These are phyloP conservation scores for Trichomycterus rosablanca DNA, from an alignment of 2,113 vertebrate genomes.

Conservation along the genomic window DNA sequence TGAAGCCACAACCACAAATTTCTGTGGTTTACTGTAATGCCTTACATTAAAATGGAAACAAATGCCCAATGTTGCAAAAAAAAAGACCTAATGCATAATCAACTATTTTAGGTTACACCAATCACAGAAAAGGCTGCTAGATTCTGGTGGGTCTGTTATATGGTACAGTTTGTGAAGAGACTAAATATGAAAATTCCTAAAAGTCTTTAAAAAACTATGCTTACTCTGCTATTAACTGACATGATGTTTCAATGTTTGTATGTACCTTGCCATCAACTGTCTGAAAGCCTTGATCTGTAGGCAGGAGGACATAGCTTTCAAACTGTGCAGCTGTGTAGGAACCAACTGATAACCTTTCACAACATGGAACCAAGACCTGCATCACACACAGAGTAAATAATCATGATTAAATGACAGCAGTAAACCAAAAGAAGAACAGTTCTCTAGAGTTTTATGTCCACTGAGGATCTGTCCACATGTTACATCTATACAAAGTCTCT, in stretches of 20 bases:
- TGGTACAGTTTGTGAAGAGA: no score
- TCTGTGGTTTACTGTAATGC: no score
- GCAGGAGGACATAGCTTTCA: conserved; percentile 83
- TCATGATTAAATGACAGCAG: not conserved
- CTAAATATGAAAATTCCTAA: no score
- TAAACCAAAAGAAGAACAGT: not conserved
- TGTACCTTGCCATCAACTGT: conserved; percentile 86
- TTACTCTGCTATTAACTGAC: not conserved
- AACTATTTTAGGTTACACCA: no score
- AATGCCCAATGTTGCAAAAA: no score
- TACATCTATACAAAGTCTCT: not conserved
- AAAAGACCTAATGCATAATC: no score
- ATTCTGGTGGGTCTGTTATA: no score
- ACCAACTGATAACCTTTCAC: conserved; percentile 72
- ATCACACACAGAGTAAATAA: not conserved
- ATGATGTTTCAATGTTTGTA: not conserved
- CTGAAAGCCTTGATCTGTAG: conserved; percentile 73
- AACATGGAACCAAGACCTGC: conserved; percentile 87
- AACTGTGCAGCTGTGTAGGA: conserved; percentile 74
- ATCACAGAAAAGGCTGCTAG: no score
- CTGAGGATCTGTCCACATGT: not conserved
- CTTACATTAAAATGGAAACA: no score
- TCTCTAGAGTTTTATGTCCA: no score
- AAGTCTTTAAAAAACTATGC: not conserved
- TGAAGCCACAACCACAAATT: no score